These are phyloP conservation scores for Canis aureus DNA, from an alignment of 2,113 vertebrate genomes.

Conservation along the genomic window DNA sequence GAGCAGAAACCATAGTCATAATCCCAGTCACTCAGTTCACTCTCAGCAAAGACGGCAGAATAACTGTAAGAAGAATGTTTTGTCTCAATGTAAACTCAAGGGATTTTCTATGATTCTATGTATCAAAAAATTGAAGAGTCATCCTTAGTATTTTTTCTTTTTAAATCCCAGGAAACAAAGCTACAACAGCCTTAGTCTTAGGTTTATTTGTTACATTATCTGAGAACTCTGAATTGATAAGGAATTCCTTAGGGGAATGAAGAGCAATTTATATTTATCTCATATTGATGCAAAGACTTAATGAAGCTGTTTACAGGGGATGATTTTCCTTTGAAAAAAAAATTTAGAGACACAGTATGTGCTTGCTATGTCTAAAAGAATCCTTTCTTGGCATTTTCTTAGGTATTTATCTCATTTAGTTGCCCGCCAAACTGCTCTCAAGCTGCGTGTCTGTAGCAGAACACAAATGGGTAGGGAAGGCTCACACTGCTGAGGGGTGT, in stretches of 20 bases:
- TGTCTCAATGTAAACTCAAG: slow-evolving; percentile 17
- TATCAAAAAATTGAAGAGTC: slow-evolving; percentile 61
- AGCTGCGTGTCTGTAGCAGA: slow-evolving; percentile 33
- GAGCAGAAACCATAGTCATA: slow-evolving; percentile 87
- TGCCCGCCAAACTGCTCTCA: slow-evolving; percentile 11
- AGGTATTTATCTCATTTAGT: slow-evolving; percentile 68
- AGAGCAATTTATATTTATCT: slow-evolving; percentile 38
- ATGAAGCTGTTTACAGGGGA: slow-evolving; percentile 63
- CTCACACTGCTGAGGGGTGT: not conserved
- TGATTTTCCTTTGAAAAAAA: slow-evolving; percentile 73
- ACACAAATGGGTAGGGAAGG: slow-evolving; percentile 4
- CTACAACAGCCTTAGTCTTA: not conserved
- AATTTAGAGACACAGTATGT: slow-evolving; percentile 73
- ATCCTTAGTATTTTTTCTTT: slow-evolving; percentile 65
- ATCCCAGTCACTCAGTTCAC: slow-evolving; percentile 80
- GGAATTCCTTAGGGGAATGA: slow-evolving; percentile 64
- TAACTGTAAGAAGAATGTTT: slow-evolving; percentile 83
- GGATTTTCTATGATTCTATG: slow-evolving; percentile 23
- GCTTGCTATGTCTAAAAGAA: slow-evolving; percentile 56
- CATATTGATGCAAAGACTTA: slow-evolving; percentile 13
- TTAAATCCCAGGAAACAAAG: slow-evolving; percentile 43
- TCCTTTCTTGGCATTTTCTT: slow-evolving; percentile 60
- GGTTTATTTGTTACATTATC: slow-evolving; percentile 54
- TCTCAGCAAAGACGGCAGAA: slow-evolving; percentile 80
- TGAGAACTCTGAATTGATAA: slow-evolving; percentile 58